phyloP scores from a whole-genome alignment of 2,888 invertebrate species.

The Chloroclystis v-ata region DNA sequence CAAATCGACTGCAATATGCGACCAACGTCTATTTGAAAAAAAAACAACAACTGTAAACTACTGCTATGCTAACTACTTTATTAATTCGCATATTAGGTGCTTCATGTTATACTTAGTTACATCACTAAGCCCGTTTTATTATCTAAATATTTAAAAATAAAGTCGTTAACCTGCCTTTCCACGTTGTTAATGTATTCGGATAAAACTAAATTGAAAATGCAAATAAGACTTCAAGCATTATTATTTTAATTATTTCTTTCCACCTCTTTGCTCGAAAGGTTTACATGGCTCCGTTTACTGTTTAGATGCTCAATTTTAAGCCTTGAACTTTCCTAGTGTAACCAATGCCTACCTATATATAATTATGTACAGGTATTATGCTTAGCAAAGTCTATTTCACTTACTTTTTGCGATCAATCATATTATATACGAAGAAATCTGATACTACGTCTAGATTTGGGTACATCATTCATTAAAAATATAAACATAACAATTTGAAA shows the following conservation, averaged over 20 bases:
- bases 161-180: conserved; percentile 11
- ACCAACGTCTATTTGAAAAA: too few relatives aligned
- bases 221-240: conserved; percentile 3
- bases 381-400: too few relatives aligned
- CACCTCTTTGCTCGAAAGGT: not conserved
- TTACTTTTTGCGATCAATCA: too few relatives aligned
- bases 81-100: not conserved
- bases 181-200: conserved; percentile 4
- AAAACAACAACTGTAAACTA: too few relatives aligned
- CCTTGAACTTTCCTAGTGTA: not conserved
- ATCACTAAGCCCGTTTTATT: not conserved
- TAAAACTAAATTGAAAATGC: conserved; percentile 4
- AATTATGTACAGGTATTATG: too few relatives aligned
- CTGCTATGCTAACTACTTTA: too few relatives aligned
- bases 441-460: too few relatives aligned
- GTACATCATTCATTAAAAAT: too few relatives aligned
- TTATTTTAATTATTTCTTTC: not conserved
- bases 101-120: not conserved
- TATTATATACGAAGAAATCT: too few relatives aligned
- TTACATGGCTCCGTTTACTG: not conserved
- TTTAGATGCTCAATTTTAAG: not conserved
- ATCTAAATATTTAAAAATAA: not conserved
- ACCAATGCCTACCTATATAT: not conserved
- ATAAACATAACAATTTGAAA: too few relatives aligned
- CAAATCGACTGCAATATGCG: too few relatives aligned